Evolutionary conservation across 2,113 vertebrate genomes (phyloP).

Genomic region (Eidolon helvum): DNA sequence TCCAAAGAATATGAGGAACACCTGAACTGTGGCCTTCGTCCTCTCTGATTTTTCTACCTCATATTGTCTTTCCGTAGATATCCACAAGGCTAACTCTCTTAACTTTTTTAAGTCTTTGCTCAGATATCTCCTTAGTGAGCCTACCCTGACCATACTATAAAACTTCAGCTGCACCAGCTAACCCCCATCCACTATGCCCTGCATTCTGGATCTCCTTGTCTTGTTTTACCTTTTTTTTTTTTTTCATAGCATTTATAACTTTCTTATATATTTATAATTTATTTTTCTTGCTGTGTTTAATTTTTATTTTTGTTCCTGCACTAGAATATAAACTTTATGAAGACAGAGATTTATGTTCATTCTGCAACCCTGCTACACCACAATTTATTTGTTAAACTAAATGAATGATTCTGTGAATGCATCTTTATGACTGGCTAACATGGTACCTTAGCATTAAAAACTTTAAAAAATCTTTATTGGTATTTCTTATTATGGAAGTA

Average conservation of each 20-base stretch:
- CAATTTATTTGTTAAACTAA: not conserved
- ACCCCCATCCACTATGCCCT: not conserved
- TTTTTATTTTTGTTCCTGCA: not conserved
- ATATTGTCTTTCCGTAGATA: not conserved
- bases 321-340: not conserved
- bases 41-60: not conserved
- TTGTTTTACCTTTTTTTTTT: not conserved
- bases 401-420: not conserved
- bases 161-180: not conserved
- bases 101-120: not conserved
- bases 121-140: not conserved
- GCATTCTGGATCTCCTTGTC: not conserved
- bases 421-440: not conserved
- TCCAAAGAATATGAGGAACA: not conserved
- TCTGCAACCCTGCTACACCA: not conserved
- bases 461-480: not conserved
- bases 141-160: not conserved
- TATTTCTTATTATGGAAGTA: slow-evolving; percentile 19
- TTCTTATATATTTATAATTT: not conserved
- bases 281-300: not conserved
- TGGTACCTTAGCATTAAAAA: not conserved
- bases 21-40: not conserved
- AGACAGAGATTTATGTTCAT: not conserved
- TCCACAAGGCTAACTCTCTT: not conserved
- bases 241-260: not conserved